Evolutionary conservation across 35 echinoderm and acorn worm genomes (phyloP), one percentile per base, ranked within the genome.

Genomic region (Hemicentrotus pulcherrimus): DNA sequence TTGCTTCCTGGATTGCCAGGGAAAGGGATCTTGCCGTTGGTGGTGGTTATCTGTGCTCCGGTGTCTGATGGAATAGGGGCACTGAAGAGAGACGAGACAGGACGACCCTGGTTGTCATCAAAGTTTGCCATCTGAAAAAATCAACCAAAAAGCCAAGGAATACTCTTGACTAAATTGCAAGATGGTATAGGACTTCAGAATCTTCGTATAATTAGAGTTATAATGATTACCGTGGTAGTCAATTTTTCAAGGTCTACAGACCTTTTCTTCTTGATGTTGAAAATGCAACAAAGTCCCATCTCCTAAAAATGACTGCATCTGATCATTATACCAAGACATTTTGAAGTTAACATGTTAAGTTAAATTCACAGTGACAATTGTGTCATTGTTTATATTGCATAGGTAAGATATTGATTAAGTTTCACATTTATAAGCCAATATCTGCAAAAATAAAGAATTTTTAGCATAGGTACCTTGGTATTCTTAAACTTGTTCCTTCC

Each of bases 91-190:
- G 98, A 99, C 4, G 96, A 97, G 16, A 99, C 98, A 14, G 98
- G 98, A 60, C 96, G 94, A 22, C 96, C 98, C 94, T 99, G 98
- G 48, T 91, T 99, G 87, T 99, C 98, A 99, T 99, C 98, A 97
- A 99, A 99, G 88, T 99, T 99, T 32, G 98, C 95, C 96, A 97
- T 98, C 94, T 97, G 47, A 5, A 78, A 78, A 59, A 94, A 55
- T 55, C 48, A 50, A 50, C 50, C 50, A 55, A 55, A 55, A 15
- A 55, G 15, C 15, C 31, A 4, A 24, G 16, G 31, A 61, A 95
- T n/a, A 94, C 12, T 15, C 50, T 11, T 55, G 50, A 55, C 10
- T 55, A 52, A 14, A 9, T 55, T 55, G 52, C 30, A n/a, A 59
- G 47, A 14, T 33, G 32, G 86, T 10, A 88, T 31, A 4, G 35